A percentile compares a stretch with the other conserved stretches of the same genome.
These are phyloP conservation scores for Bilobella aurantiaca DNA, from an alignment of 1,140 invertebrate species.

Conservation along the genomic window DNA sequence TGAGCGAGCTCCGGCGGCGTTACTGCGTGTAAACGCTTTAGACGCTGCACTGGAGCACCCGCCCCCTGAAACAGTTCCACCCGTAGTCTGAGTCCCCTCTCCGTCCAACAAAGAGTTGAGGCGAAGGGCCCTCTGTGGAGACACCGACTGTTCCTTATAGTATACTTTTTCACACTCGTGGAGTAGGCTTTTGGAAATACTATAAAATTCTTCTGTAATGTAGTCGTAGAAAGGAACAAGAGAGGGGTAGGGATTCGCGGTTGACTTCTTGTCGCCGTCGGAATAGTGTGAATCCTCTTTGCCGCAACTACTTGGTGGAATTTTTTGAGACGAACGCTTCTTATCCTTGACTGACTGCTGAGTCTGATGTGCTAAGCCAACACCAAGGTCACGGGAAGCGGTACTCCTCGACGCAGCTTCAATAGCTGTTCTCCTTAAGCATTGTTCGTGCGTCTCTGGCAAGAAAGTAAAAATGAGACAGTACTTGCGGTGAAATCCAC, in stretches of 20 bases:
- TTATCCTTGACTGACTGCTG: neutral
- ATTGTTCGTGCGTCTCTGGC: constrained; percentile 13
- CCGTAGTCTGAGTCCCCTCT: constrained; percentile 14
- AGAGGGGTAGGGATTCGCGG: constrained; percentile 20
- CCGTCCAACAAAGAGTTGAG: constrained; percentile 25
- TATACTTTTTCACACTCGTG: constrained; percentile 32
- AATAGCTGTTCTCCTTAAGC: neutral
- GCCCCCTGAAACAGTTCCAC: neutral
- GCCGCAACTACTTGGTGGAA: too few species aligned
- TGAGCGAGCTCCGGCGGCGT: constrained; percentile 24
- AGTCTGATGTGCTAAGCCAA: neutral
- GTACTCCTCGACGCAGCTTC: neutral
- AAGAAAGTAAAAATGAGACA: constrained; percentile 33
- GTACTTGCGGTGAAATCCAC: constrained; percentile 31
- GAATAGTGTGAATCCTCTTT: neutral
- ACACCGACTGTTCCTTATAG: constrained; percentile 31
- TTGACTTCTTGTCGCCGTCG: neutral
- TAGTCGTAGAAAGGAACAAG: constrained; percentile 34
- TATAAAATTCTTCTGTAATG: constrained; percentile 34
- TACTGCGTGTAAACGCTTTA: constrained; percentile 24
- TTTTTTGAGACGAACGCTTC: neutral
- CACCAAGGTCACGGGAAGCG: neutral
- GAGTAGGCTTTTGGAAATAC: constrained; percentile 27
- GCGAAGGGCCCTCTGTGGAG: constrained; percentile 27
- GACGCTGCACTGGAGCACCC: constrained; percentile 1